Evolutionary conservation across 2,797 vertebrate species (phyloP).

Genomic region (Mastacembelus armatus): DNA sequence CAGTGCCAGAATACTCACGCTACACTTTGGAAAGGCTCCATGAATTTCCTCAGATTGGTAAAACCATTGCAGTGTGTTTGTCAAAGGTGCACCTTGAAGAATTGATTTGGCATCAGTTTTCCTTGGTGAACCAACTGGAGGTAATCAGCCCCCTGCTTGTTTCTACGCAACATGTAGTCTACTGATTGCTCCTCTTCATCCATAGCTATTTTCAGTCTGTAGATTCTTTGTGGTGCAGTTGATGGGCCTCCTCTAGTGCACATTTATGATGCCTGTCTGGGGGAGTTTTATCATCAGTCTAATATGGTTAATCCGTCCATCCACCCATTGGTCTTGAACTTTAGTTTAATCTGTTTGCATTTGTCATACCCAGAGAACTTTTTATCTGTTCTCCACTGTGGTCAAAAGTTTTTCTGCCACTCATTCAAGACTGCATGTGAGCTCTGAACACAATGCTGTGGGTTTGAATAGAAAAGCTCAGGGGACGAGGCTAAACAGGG

Average conservation of each 20-base stretch:
- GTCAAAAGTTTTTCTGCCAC: background rate
- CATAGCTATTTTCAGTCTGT: slow-evolving; percentile 55
- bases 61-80: slow-evolving; percentile 55
- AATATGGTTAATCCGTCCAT: background rate
- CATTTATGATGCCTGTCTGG: slow-evolving; percentile 19
- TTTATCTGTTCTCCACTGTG: too few species aligned
- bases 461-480: background rate
- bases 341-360: background rate
- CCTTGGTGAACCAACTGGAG: slow-evolving; percentile 45
- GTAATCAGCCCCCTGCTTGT: slow-evolving; percentile 69
- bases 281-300: slow-evolving; percentile 17
- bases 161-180: slow-evolving; percentile 64
- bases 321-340: background rate
- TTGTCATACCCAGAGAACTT: background rate
- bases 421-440: background rate
- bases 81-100: slow-evolving; percentile 53
- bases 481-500: slow-evolving; percentile 8
- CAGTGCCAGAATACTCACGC: slow-evolving; percentile 5
- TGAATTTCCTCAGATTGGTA: slow-evolving; percentile 36
- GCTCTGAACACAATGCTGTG: background rate
- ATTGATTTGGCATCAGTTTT: slow-evolving; percentile 69
- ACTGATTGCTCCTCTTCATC: slow-evolving; percentile 71
- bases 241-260: slow-evolving; percentile 44
- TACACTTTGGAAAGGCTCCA: slow-evolving; percentile 19
- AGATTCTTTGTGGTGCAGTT: slow-evolving; percentile 28